Percentiles rank a stretch among this genome's conserved stretches.
phyloP scores from a whole-genome alignment of 2,888 invertebrate species.

The Scaptodrosophila latifasciaeformis region DNA sequence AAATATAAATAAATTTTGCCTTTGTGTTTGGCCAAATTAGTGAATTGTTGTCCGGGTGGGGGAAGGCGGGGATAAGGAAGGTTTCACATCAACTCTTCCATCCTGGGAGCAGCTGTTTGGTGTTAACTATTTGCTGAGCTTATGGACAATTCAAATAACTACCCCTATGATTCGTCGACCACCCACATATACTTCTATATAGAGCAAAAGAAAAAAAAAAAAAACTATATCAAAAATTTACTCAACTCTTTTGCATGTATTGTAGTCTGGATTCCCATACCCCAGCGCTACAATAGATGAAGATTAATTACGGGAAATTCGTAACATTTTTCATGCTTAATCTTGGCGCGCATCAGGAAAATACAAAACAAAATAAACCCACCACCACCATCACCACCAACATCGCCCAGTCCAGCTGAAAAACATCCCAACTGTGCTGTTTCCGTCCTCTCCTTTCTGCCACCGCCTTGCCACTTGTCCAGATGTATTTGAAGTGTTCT shows the following conservation, averaged over 20 bases:
- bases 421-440: too few species aligned
- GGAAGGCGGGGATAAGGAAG: not conserved
- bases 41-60: not conserved
- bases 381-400: too few species aligned
- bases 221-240: too few species aligned
- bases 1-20: too few species aligned
- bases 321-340: slow-evolving; percentile 64
- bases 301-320: slow-evolving; percentile 64
- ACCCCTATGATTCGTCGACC: slow-evolving; percentile 2
- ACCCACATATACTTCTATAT: not conserved
- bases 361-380: too few species aligned
- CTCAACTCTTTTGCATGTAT: slow-evolving; percentile 2
- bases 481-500: too few species aligned
- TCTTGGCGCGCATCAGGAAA: slow-evolving; percentile 1
- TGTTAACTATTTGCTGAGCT: slow-evolving; percentile 57
- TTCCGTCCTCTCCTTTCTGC: too few species aligned
- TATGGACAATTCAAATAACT: slow-evolving; percentile 45
- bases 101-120: slow-evolving; percentile 41
- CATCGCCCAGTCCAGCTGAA: too few species aligned
- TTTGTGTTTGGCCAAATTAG: not conserved
- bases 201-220: too few species aligned
- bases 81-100: too few species aligned
- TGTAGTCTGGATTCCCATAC: too few species aligned
- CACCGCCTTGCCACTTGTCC: too few species aligned
- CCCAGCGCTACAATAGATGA: slow-evolving; percentile 49